A percentile compares a stretch with the other conserved stretches of the same genome.
phyloP scores from a whole-genome alignment of 23 tunicate genomes.

The Ciona savignyi region DNA sequence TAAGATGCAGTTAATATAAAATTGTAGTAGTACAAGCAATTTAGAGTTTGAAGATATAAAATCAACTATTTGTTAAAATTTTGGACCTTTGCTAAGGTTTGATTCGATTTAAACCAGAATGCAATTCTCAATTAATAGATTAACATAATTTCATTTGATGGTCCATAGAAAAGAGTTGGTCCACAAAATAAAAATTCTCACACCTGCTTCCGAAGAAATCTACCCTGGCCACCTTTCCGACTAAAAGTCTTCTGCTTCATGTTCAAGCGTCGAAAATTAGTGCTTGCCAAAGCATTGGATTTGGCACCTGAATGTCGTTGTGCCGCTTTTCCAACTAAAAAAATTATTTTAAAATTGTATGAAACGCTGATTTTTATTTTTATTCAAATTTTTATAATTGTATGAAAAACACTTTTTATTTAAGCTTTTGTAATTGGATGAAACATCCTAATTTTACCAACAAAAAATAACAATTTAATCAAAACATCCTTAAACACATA shows the following conservation, averaged over 20 bases:
- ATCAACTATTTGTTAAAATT: not conserved
- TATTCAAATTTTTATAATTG: not conserved
- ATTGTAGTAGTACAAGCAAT: not conserved
- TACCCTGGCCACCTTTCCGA: constrained; percentile 38
- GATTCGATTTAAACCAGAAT: too few relatives aligned
- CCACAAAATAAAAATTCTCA: not conserved
- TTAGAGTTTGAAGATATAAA: not conserved
- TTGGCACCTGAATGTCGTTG: too few relatives aligned
- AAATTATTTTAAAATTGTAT: too few relatives aligned
- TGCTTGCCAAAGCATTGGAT: constrained; percentile 1
- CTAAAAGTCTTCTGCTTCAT: constrained; percentile 64
- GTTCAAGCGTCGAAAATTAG: constrained; percentile 56
- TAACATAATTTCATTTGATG: too few relatives aligned
- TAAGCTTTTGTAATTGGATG: too few relatives aligned
- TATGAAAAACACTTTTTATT: not conserved
- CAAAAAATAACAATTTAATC: too few relatives aligned
- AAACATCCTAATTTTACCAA: too few relatives aligned
- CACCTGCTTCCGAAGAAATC: constrained; percentile 66
- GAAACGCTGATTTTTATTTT: too few relatives aligned
- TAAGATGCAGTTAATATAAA: not conserved
- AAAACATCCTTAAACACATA: too few relatives aligned
- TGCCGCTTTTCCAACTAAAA: too few relatives aligned
- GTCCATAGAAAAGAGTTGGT: too few relatives aligned
- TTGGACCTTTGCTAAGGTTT: not conserved
- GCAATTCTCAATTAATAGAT: too few relatives aligned